A percentile compares a stretch with the other conserved stretches of the same genome.
These are phyloP conservation scores for Lithosia quadra DNA, from an alignment of 2,888 invertebrate genomes.

Conservation along the genomic window DNA sequence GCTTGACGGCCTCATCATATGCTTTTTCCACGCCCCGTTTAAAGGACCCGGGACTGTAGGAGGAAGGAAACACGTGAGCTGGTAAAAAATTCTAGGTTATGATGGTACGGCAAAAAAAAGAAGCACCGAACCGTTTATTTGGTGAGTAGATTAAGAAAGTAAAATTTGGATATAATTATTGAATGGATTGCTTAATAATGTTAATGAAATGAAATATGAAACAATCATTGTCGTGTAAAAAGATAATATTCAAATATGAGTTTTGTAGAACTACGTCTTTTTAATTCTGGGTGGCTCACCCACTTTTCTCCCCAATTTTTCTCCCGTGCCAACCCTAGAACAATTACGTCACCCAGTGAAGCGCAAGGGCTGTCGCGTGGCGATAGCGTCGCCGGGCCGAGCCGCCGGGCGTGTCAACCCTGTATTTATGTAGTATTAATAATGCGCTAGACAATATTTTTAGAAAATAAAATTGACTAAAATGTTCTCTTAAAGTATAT, in stretches of 20 bases:
- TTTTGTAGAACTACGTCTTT: neutral
- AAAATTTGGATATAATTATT: too few relatives aligned
- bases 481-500: neutral
- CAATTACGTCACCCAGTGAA: conserved; percentile 48
- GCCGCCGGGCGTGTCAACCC: conserved; percentile 39
- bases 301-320: neutral
- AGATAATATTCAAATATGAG: neutral
- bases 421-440: conserved; percentile 59
- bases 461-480: conserved; percentile 6
- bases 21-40: too few relatives aligned
- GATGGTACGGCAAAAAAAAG: too few relatives aligned
- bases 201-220: too few relatives aligned
- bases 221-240: too few relatives aligned
- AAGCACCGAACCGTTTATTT: too few relatives aligned
- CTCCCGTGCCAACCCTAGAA: conserved; percentile 34
- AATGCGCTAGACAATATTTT: conserved; percentile 25
- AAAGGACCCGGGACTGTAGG: too few relatives aligned
- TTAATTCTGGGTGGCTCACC: neutral
- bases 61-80: too few relatives aligned
- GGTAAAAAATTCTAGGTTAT: too few relatives aligned
- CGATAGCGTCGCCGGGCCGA: conserved; percentile 55
- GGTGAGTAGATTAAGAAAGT: too few relatives aligned
- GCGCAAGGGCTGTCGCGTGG: conserved; percentile 57
- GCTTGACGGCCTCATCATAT: too few relatives aligned
- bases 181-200: too few relatives aligned